Evolutionary conservation across 2,888 invertebrate species (phyloP).

Genomic region (Apotomis turbidana): DNA sequence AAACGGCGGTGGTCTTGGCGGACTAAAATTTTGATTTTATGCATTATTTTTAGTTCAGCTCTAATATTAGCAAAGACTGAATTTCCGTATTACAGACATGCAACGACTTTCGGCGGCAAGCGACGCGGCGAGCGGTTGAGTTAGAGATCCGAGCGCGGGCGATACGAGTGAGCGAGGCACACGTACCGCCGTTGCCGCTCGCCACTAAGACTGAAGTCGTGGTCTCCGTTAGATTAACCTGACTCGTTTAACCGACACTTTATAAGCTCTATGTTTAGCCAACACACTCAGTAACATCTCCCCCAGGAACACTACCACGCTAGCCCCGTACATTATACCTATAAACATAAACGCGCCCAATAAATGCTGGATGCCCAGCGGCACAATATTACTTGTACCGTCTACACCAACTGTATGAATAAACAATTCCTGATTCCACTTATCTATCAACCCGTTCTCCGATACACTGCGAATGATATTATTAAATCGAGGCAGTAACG

Average conservation of each 20-base stretch:
- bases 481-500: conserved; percentile 73
- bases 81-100: too few species aligned
- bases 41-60: too few species aligned
- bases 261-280: background rate
- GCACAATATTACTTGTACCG: conserved; percentile 62
- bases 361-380: conserved; percentile 72
- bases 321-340: conserved; percentile 69
- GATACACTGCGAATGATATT: conserved; percentile 75
- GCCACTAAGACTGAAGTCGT: too few species aligned
- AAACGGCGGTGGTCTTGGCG: too few species aligned
- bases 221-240: conserved; percentile 11
- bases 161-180: too few species aligned
- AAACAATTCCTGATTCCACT: conserved; percentile 77
- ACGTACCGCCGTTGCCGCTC: too few species aligned
- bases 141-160: too few species aligned
- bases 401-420: conserved; percentile 60
- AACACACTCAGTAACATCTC: conserved; percentile 55
- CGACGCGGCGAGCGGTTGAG: too few species aligned
- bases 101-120: too few species aligned
- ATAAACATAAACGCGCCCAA: conserved; percentile 78
- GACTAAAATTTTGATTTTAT: too few species aligned
- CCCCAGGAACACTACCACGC: conserved; percentile 66
- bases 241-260: conserved; percentile 4
- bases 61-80: too few species aligned
- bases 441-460: conserved; percentile 78